A percentile compares a stretch with the other conserved stretches of the same genome.
Conservation (phyloP, 1,140 invertebrate genomes). For the Zophobas morio region DNA sequence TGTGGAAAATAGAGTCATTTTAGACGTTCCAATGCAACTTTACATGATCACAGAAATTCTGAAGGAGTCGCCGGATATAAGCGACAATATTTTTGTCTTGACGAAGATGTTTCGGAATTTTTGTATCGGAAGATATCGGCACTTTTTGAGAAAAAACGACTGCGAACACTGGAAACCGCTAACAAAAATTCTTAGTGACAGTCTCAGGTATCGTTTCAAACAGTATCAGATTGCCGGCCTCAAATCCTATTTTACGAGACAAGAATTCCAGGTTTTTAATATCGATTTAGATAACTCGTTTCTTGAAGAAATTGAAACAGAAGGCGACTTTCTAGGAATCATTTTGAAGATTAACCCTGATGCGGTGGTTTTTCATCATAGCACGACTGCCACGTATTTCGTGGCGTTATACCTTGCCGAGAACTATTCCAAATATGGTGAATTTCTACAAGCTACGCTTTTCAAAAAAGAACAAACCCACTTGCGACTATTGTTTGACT, state of each 20-base stretch:
- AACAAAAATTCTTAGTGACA: neutral
- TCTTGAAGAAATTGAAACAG: neutral
- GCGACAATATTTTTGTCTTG: neutral
- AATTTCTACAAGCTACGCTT: neutral
- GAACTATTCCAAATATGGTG: neutral
- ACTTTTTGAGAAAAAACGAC: neutral
- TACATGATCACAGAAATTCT: neutral
- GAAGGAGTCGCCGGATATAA: neutral
- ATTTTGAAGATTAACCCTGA: neutral
- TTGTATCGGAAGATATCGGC: neutral
- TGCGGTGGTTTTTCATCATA: neutral
- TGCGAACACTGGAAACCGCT: neutral
- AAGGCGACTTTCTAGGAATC: constrained; percentile 8
- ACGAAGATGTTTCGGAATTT: neutral
- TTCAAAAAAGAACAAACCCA: neutral
- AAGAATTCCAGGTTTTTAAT: neutral
- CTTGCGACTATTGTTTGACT: neutral
- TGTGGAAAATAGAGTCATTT: neutral
- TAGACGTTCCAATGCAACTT: neutral
- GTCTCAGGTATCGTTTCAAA: neutral
- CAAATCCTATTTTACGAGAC: neutral
- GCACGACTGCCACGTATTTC: neutral
- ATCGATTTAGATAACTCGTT: neutral
- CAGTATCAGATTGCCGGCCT: neutral
- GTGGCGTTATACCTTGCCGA: neutral